A percentile compares a stretch with the other conserved stretches of the same genome.
Conservation (phyloP, 1,140 invertebrate genomes). For the Drosophila sproati region DNA sequence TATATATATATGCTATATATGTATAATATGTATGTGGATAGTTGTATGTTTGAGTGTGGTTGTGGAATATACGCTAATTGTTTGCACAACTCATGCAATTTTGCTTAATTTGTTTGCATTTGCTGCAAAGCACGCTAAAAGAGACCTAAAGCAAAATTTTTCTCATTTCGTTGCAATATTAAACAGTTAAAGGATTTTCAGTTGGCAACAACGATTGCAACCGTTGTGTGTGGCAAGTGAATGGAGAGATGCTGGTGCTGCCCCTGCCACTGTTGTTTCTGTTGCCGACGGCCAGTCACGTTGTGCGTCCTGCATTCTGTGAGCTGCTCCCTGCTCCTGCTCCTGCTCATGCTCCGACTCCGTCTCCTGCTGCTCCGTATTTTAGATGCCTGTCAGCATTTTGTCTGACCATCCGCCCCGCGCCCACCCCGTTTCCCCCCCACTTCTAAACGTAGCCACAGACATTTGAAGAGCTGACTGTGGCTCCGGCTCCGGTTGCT, state of each 20-base stretch:
- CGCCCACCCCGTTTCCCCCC: too few species aligned
- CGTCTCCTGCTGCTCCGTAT: constrained; percentile 2
- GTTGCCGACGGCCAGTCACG: constrained; percentile 35
- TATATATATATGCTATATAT: background rate
- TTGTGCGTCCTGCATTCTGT: constrained; percentile 6
- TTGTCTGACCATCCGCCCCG: constrained; percentile 33
- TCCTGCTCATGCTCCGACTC: background rate
- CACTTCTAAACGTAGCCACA: constrained; percentile 33
- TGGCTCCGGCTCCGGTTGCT: too few species aligned
- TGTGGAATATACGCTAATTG: constrained; percentile 35
- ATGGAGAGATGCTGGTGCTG: background rate
- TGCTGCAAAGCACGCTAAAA: constrained; percentile 18
- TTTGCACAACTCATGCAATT: constrained; percentile 41
- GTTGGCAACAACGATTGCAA: constrained; percentile 34
- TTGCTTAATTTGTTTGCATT: constrained; percentile 47
- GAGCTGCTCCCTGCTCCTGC: background rate
- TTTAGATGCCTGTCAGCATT: constrained; percentile 51
- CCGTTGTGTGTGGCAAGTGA: background rate
- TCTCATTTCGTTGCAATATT: constrained; percentile 48
- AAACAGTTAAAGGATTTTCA: constrained; percentile 52
- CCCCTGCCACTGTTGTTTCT: background rate
- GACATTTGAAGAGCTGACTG: constrained; percentile 44
- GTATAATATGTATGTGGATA: constrained; percentile 16
- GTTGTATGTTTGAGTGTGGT: constrained; percentile 5
- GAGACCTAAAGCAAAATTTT: constrained; percentile 11